Evolutionary conservation across 2,113 vertebrate genomes (phyloP), one percentile per base, ranked within the genome.

Genomic region (Zapus hudsonius): DNA sequence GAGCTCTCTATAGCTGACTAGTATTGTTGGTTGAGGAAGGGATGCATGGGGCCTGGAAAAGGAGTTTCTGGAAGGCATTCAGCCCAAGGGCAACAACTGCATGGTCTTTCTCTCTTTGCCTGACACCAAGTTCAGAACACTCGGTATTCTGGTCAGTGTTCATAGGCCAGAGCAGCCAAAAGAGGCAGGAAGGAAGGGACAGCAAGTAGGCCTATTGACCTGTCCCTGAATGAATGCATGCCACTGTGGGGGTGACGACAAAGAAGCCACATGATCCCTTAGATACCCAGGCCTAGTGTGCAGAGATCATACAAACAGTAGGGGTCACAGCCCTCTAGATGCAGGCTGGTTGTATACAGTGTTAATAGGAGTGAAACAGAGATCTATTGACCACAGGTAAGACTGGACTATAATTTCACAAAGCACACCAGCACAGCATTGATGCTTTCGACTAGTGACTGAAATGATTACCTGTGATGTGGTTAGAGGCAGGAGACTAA

Each of bases 221-320:
- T 25, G 27, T 10, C 9, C 66, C 29, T 20, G 33, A 31, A 40
- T 2, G 15, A 1, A 16, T 29, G 70, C 38, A n/a, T 2, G 17
- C 0, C 16, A 7, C 31, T 23, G 22, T 27, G 33, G 20, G 67
- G 67, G 13, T 29, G 33, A 55, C 6, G 52, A 6, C 4, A 44
- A 64, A 36, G 23, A 74, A 73, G 6, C 1, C 17, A 15, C 31
- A 79, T 22, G 16, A n/a, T 1, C 25, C 1, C 2, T 38, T 36
- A 2, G 29, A 69, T 20, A 9, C 42, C 17, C 19, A 16, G 11
- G 38, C 22, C n/a, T 7, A 5, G 9, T 0, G 36, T 27, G 3
- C 15, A 2, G 1, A 0, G 2, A 25, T 7, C 11, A 20, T 55
- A 1, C 6, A 69, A 31, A 74, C 11, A 10, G 17, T 1, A 2